Base-by-base conservation (phyloP, 2,888 invertebrate species). In the Chirona hameri region DNA sequence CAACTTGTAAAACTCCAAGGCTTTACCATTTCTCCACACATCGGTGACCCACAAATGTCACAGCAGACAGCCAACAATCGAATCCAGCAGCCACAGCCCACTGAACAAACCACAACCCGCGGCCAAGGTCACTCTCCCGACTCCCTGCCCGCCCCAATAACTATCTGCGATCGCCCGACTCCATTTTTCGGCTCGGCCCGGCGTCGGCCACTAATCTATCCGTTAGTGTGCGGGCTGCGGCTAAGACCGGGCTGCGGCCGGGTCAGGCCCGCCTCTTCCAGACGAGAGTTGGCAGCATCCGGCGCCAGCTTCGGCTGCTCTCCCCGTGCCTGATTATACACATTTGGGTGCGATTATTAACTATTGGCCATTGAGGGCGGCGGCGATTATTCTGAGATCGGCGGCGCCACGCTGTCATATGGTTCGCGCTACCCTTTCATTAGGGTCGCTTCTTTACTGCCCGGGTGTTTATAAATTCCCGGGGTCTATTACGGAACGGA, bases 391-490 rank as follows among this genome's bases (percentile, higher is more conserved):
- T 24, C 39, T 46, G 76, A 24, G 76, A 76, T 76, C 76, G 76
- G 76, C 46, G 76, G 21, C 76, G 24, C 76, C 39, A n/a, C 12
- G 27, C 76, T 76, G 76, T 76, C 76, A 76, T 76, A 76, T n/a
- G 76, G 76, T 76, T 76, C 76, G 24, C 9, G 76, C 76, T 76
- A 76, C 76, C 76, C 76, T 39, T 76, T 76, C 76, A 76, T 76
- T 76, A 76, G 39, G 12, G 10, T 9, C 39, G 12, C 76, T 76
- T 12, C 65, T 65, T 65, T 65, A 65, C 65, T 39, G 76, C 24
- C 39, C 24, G 18, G 39, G 39, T 76, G 76, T 76, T 76, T 76
- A 76, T 76, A 76, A 76, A 76, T 76, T 76, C 46, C 76, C 76
- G 76, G 72, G 39, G 21, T 39, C 76, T 24, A 76, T 76, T 76